phyloP scores from a whole-genome alignment of 2,888 invertebrate species.

The Tineola bisselliella region DNA sequence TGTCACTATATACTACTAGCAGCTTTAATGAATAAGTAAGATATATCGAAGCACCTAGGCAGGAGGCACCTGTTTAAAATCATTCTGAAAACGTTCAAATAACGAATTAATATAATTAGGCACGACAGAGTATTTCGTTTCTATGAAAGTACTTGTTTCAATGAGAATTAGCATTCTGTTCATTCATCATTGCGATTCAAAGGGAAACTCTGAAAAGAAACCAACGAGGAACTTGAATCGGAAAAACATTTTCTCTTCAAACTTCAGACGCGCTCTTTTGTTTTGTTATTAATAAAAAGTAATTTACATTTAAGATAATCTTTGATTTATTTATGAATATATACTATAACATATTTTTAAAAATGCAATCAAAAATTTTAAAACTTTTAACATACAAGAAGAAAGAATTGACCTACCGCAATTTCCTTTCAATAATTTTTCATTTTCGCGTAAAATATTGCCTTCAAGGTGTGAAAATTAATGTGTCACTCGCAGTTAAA shows the following conservation, averaged over 20 bases:
- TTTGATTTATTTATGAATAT: background rate
- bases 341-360: background rate
- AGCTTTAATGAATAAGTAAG: too few species aligned
- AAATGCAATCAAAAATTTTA: background rate
- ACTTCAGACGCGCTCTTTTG: constrained; percentile 32
- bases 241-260: constrained; percentile 41
- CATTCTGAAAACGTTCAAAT: background rate
- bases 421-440: background rate
- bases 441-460: background rate
- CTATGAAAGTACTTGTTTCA: constrained; percentile 4
- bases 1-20: too few species aligned
- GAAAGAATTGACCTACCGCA: background rate
- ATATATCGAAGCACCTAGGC: too few species aligned
- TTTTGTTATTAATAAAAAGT: constrained; percentile 38
- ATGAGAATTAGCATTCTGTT: constrained; percentile 14
- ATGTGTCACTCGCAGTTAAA: background rate
- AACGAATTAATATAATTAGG: constrained; percentile 11
- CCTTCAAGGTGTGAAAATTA: background rate
- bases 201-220: constrained; percentile 28
- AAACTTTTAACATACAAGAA: background rate
- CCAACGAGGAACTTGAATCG: constrained; percentile 30
- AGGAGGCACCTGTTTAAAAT: too few species aligned
- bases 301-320: constrained; percentile 13
- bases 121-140: background rate
- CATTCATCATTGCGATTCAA: constrained; percentile 14